Conservation (phyloP, 1,140 invertebrate genomes). For the Ditylenchus dipsaci region DNA sequence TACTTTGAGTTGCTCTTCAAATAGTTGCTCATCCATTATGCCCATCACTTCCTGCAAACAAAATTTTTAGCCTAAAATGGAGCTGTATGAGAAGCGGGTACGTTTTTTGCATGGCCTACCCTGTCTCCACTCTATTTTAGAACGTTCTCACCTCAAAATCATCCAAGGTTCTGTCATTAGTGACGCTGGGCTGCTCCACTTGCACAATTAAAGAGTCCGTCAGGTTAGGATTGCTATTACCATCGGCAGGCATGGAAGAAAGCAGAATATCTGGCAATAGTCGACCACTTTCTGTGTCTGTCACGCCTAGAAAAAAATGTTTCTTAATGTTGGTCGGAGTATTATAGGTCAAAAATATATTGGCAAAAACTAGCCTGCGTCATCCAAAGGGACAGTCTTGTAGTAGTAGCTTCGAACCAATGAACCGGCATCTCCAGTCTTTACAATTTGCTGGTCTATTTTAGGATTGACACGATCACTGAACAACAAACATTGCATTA, state of each 20-base stretch:
- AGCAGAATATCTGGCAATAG: background rate
- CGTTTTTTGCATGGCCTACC: no score
- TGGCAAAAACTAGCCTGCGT: conserved; percentile 11
- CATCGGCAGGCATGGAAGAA: background rate
- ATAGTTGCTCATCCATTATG: conserved; percentile 21
- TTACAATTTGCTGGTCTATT: no score
- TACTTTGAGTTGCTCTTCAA: conserved; percentile 10
- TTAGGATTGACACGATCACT: background rate
- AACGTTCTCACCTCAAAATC: conserved; percentile 24
- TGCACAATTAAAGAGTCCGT: conserved; percentile 33
- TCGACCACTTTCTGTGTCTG: conserved; percentile 6
- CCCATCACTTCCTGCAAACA: conserved; percentile 33
- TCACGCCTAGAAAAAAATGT: conserved; percentile 4
- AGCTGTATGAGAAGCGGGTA: no score
- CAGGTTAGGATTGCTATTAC: conserved; percentile 10
- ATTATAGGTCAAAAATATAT: background rate
- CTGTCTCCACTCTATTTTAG: background rate
- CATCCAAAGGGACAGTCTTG: conserved; percentile 28
- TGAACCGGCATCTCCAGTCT: background rate
- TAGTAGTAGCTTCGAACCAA: conserved; percentile 29
- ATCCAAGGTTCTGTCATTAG: conserved; percentile 11
- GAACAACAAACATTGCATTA: background rate
- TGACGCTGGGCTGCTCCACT: conserved; percentile 6
- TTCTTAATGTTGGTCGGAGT: background rate
- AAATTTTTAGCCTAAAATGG: background rate